Percentiles rank a stretch among this genome's conserved stretches.
These are phyloP conservation scores for Syrrhaptes paradoxus DNA, from an alignment of 2,113 vertebrate genomes.

Conservation along the genomic window DNA sequence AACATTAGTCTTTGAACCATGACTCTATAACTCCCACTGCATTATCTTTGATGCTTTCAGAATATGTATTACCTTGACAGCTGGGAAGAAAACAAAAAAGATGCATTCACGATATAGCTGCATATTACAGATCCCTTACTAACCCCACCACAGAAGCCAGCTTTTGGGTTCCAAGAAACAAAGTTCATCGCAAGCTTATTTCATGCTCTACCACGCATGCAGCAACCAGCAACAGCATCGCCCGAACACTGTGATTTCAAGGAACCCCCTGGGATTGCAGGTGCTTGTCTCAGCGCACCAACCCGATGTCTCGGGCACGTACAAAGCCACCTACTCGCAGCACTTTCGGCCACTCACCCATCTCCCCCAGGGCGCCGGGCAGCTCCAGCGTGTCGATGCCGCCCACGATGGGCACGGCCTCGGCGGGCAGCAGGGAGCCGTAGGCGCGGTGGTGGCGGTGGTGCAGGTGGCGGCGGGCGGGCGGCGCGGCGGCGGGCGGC, in stretches of 20 bases:
- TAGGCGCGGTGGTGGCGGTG: neutral
- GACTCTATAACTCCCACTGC: neutral
- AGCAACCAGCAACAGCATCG: neutral
- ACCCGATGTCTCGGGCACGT: fast-evolving
- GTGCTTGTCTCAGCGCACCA: fast-evolving
- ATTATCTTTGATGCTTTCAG: neutral
- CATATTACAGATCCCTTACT: neutral
- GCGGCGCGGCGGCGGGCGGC: neutral
- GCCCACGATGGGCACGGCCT: constrained; percentile 52
- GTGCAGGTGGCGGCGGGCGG: neutral
- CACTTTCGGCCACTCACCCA: constrained; percentile 17
- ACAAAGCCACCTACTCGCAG: fast-evolving
- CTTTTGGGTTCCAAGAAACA: neutral
- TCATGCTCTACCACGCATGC: fast-evolving
- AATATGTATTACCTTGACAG: fast-evolving
- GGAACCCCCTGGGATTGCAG: neutral
- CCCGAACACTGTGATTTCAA: neutral
- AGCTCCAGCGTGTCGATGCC: constrained; percentile 67
- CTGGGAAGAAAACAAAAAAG: neutral
- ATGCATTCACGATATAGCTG: fast-evolving
- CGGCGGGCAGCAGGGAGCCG: neutral
- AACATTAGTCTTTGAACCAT: neutral
- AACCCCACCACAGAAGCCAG: neutral
- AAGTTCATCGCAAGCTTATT: neutral
- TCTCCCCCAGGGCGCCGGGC: constrained; percentile 40